Conservation (phyloP, 2,113 vertebrate species). For the Salvelinus sp. region DNA sequence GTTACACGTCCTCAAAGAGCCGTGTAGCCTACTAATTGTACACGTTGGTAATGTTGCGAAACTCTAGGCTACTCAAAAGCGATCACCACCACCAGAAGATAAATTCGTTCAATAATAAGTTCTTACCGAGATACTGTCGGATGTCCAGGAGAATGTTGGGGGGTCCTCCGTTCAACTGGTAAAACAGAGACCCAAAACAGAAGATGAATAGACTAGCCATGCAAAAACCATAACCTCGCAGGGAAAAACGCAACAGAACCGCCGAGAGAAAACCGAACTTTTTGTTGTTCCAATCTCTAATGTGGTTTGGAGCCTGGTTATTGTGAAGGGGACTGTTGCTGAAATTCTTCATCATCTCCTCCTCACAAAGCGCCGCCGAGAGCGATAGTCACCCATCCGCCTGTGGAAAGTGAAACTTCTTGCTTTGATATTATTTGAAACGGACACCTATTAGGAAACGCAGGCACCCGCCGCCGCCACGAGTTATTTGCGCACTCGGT, state of each 20-base stretch:
- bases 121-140: slow-evolving; percentile 93
- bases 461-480: slow-evolving; percentile 40
- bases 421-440: slow-evolving; percentile 60
- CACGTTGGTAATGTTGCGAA: too few relatives aligned
- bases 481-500: slow-evolving; percentile 36
- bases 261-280: slow-evolving; percentile 68
- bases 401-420: slow-evolving; percentile 66
- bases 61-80: not conserved
- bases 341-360: slow-evolving; percentile 86
- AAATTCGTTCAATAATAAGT: slow-evolving; percentile 7
- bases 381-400: slow-evolving; percentile 80
- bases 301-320: slow-evolving; percentile 73
- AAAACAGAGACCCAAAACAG: slow-evolving; percentile 89
- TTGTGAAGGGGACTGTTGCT: slow-evolving; percentile 76
- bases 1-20: slow-evolving; percentile 17
- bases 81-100: slow-evolving; percentile 8
- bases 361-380: slow-evolving; percentile 78
- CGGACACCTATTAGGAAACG: slow-evolving; percentile 39
- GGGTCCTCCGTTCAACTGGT: slow-evolving; percentile 91
- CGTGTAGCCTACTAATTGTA: too few relatives aligned
- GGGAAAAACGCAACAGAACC: slow-evolving; percentile 76
- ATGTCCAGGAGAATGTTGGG: slow-evolving; percentile 90
- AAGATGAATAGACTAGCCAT: slow-evolving; percentile 91
- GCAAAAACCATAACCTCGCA: slow-evolving; percentile 91
- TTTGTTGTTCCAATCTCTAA: slow-evolving; percentile 67